Percentiles rank a stretch among this genome's conserved stretches.
These are phyloP conservation scores for Coptodon bakossiorum DNA, from an alignment of 2,113 vertebrate genomes.

Conservation along the genomic window DNA sequence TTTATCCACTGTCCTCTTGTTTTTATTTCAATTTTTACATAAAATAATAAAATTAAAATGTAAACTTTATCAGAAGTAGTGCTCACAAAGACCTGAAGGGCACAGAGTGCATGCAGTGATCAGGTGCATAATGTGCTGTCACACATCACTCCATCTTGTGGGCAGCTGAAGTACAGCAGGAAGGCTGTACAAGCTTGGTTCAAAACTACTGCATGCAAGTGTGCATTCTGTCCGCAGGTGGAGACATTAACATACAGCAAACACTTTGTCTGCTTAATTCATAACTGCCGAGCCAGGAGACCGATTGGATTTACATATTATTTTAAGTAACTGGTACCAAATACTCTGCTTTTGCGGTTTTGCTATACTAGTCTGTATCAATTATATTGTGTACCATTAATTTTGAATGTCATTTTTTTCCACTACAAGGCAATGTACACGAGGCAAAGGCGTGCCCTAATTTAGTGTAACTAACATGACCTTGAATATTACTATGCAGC, in stretches of 20 bases:
- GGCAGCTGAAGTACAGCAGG: background rate
- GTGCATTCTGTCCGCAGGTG: background rate
- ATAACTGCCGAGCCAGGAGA: background rate
- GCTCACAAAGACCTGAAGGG: background rate
- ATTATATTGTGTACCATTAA: background rate
- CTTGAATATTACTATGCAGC: background rate
- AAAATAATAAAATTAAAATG: background rate
- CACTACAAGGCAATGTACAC: background rate
- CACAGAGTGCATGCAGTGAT: background rate
- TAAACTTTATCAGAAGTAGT: background rate
- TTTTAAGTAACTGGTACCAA: background rate
- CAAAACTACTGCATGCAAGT: background rate
- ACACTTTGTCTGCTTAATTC: background rate
- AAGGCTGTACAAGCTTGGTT: background rate
- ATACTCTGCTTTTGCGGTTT: background rate
- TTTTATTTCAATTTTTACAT: background rate
- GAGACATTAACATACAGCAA: background rate
- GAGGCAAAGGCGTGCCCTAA: background rate
- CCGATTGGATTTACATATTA: background rate
- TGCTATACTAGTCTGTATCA: background rate
- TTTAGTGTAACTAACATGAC: background rate
- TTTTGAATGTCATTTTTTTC: background rate
- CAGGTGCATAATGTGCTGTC: background rate
- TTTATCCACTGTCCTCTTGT: background rate
- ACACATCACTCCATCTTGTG: constrained; percentile 6